phyloP scores from a whole-genome alignment of 2,113 vertebrate species.

The Seriola dumerili region DNA sequence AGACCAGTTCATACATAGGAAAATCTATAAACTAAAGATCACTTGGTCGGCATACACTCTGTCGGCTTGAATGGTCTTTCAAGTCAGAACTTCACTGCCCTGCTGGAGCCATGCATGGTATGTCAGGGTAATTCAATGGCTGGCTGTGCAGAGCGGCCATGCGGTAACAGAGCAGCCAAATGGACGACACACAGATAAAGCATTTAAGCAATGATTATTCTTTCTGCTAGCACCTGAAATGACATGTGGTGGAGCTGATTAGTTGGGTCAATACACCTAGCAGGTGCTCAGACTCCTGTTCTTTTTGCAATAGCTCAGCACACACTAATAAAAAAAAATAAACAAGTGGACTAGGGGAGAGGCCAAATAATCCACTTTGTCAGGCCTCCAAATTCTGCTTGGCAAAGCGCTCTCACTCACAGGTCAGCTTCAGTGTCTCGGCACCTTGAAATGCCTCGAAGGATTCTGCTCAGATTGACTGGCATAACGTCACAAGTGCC shows the following conservation, averaged over 20 bases:
- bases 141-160: slow-evolving; percentile 60
- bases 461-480: slow-evolving; percentile 66
- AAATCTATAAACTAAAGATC: slow-evolving; percentile 84
- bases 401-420: slow-evolving; percentile 64
- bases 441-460: slow-evolving; percentile 71
- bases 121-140: slow-evolving; percentile 67
- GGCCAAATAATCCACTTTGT: slow-evolving; percentile 81
- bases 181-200: slow-evolving; percentile 62
- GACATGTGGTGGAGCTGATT: slow-evolving; percentile 72
- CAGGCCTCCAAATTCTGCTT: slow-evolving; percentile 74
- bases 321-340: slow-evolving; percentile 47
- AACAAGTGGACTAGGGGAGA: slow-evolving; percentile 61
- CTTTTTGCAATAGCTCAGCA: slow-evolving; percentile 68
- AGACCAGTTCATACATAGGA: slow-evolving; percentile 71
- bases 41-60: slow-evolving; percentile 67
- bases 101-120: slow-evolving; percentile 64
- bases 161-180: slow-evolving; percentile 61
- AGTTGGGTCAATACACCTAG: slow-evolving; percentile 78
- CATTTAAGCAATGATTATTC: slow-evolving; percentile 76
- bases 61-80: slow-evolving; percentile 71
- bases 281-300: slow-evolving; percentile 71
- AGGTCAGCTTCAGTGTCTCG: slow-evolving; percentile 66
- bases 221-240: slow-evolving; percentile 80
- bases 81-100: slow-evolving; percentile 61
- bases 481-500: slow-evolving; percentile 56